Evolutionary conservation across 2,888 invertebrate species (phyloP), one percentile per base, ranked within the genome.

Genomic region (Venustoraphidia nigricollis): DNA sequence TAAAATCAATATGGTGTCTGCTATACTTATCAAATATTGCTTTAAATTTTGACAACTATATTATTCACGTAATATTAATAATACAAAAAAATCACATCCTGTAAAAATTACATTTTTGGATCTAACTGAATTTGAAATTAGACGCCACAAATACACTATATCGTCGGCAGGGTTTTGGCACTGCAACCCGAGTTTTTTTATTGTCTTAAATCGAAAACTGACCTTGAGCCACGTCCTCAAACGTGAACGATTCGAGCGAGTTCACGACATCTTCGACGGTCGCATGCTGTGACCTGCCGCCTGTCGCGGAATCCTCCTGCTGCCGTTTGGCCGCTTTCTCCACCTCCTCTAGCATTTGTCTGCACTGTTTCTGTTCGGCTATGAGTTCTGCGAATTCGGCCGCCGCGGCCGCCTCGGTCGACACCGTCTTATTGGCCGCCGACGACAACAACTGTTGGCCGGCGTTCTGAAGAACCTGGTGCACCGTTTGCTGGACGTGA

Each of bases 141-240:
- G n/a, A n/a, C n/a, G n/a, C n/a, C n/a, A n/a, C n/a, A n/a, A n/a
- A n/a, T n/a, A n/a, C n/a, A n/a, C n/a, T n/a, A n/a, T n/a, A n/a
- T n/a, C n/a, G n/a, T n/a, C n/a, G n/a, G n/a, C n/a, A n/a, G n/a
- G n/a, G n/a, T n/a, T n/a, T n/a, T n/a, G n/a, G n/a, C n/a, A n/a
- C n/a, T n/a, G n/a, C n/a, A n/a, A n/a, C n/a, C n/a, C n/a, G n/a
- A n/a, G n/a, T n/a, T n/a, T n/a, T n/a, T n/a, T n/a, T n/a, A n/a
- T n/a, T n/a, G n/a, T n/a, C n/a, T n/a, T n/a, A n/a, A 53, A 14
- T 51, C 53, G 50, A 36, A 45, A 37, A 45, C 10, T 66, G 62
- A 66, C 70, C 67, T 55, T 69, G 67, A 43, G 68, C 64, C 46
- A 69, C 65, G 56, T 73, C 73, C 48, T 69, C 70, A 44, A 72